Evolutionary conservation across 2,888 invertebrate genomes (phyloP).

Genomic region (Colostygia pectinataria): DNA sequence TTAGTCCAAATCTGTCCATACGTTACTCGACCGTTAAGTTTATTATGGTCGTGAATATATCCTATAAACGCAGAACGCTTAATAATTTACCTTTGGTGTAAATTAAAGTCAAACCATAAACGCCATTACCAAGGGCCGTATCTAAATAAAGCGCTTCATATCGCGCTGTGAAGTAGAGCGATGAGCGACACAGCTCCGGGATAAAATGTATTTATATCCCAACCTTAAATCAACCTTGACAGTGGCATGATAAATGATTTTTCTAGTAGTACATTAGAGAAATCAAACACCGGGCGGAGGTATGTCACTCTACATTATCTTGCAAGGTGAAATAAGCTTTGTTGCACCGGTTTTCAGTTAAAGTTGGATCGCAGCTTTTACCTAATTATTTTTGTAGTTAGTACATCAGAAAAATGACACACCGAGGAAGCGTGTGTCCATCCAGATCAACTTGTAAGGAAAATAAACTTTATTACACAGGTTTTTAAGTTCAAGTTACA

Average conservation of each 20-base stretch:
- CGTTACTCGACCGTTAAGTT: no score
- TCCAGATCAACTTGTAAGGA: neutral
- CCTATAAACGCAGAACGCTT: no score
- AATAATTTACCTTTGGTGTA: no score
- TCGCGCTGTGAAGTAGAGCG: slow-evolving; percentile 52
- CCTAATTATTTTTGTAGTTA: slow-evolving; percentile 33
- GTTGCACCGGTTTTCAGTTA: no score
- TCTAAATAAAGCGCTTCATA: slow-evolving; percentile 33
- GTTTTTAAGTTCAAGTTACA: no score
- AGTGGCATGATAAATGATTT: slow-evolving; percentile 74
- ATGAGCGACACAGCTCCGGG: slow-evolving; percentile 54
- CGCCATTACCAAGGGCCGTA: slow-evolving; percentile 34
- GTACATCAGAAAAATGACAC: slow-evolving; percentile 69
- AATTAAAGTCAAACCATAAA: slow-evolving; percentile 1
- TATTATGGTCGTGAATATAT: no score
- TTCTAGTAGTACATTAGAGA: slow-evolving; percentile 56
- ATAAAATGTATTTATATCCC: slow-evolving; percentile 66
- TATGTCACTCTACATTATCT: neutral
- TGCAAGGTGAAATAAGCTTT: neutral
- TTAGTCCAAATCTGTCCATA: no score
- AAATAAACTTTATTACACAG: neutral
- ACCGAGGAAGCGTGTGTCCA: slow-evolving; percentile 41
- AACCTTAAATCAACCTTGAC: slow-evolving; percentile 83
- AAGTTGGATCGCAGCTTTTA: no score
- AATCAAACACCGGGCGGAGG: slow-evolving; percentile 59